Base-by-base conservation (phyloP, 92 coral and sea anemone genomes). In the Actinostola sp. region DNA sequence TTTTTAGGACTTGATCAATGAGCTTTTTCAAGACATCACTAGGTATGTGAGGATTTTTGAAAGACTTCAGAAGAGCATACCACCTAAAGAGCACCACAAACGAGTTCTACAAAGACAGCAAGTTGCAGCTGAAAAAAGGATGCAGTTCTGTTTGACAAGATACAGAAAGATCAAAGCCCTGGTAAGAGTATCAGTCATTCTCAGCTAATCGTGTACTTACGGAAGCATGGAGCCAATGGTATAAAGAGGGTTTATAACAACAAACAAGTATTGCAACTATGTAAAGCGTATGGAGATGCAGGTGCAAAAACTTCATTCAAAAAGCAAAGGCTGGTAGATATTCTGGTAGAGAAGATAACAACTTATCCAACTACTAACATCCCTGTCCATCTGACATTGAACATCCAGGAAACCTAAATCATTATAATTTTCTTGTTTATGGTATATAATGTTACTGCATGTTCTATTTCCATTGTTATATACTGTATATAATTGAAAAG, bases 51-150 rank as follows among this genome's bases (percentile, higher is more conserved):
- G n/a, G n/a, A n/a, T n/a, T n/a, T n/a, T n/a, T n/a, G n/a, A n/a
- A n/a, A n/a, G n/a, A n/a, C n/a, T n/a, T n/a, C n/a, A n/a, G n/a
- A n/a, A n/a, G n/a, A n/a, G n/a, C n/a, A n/a, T n/a, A n/a, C n/a
- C n/a, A n/a, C n/a, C n/a, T n/a, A n/a, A n/a, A 55, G 86, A 81
- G 29, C 86, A 73, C 52, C 62, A 80, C 27, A 81, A 73, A 68
- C 52, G 33, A 19, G 86, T 81, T 13, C 73, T 81, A 17, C 70
- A 81, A 30, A 39, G 64, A 55, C 65, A 73, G 24, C 30, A 56
- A 60, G 46, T 51, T 15, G 17, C 72, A 21, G 86, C 64, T 35
- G 86, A 72, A 81, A 63, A 61, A 63, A 31, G n/a, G 80, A 81
- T 29, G 70, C 77, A 0, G 57, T 74, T 10, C 71, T 77, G 4